These are phyloP conservation scores for Clistopyga incitator DNA, from an alignment of 2,888 invertebrate species.

Conservation along the genomic window DNA sequence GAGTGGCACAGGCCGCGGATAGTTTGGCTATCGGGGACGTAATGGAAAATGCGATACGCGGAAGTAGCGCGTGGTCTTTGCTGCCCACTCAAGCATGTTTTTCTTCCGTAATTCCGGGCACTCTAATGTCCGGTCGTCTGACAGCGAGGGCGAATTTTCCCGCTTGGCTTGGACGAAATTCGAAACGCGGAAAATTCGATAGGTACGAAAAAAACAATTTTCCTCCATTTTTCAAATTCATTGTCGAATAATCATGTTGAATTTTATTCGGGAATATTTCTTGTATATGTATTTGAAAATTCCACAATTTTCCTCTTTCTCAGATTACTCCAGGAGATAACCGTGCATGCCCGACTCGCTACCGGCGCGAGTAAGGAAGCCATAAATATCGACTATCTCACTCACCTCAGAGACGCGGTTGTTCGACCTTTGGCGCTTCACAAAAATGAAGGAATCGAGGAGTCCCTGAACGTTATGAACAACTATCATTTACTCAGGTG, in stretches of 20 bases:
- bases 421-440: conserved; percentile 90
- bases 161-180: conserved; percentile 98
- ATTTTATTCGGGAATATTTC: too few species aligned
- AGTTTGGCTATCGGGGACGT: conserved; percentile 94
- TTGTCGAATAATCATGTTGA: too few species aligned
- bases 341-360: conserved; percentile 78
- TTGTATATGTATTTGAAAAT: too few species aligned
- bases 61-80: conserved; percentile 93
- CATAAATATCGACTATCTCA: conserved; percentile 95
- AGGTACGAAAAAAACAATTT: conserved; percentile 87
- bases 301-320: background rate
- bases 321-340: conserved; percentile 80
- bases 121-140: conserved; percentile 92
- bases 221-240: too few species aligned
- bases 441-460: conserved; percentile 90
- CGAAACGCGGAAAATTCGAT: conserved; percentile 92
- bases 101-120: conserved; percentile 96
- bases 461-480: conserved; percentile 91
- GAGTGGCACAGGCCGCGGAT: conserved; percentile 93
- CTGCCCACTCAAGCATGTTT: conserved; percentile 95
- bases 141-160: conserved; percentile 95
- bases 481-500: conserved; percentile 91
- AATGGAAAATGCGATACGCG: conserved; percentile 92
- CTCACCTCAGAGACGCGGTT: conserved; percentile 90
- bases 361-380: conserved; percentile 89